Conservation (phyloP, 2,888 invertebrate genomes). For the Apocheima hispidaria region DNA sequence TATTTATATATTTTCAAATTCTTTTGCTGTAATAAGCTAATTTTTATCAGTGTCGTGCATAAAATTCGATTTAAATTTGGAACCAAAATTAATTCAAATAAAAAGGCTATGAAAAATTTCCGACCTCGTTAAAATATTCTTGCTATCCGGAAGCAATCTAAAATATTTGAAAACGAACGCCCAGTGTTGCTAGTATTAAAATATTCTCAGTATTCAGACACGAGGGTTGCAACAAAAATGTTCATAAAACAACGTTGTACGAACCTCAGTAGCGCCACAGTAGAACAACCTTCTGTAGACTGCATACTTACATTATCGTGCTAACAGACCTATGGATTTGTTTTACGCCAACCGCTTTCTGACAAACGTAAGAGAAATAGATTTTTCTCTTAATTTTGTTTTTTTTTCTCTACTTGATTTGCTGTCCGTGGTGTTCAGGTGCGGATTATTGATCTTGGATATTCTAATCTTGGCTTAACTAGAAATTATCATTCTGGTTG, state of each 20-base stretch:
- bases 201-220: constrained; percentile 50
- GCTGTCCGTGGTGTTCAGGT: too few species aligned
- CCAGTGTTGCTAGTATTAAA: constrained; percentile 48
- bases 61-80: background rate
- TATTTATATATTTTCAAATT: too few species aligned
- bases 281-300: background rate
- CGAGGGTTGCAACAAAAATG: constrained; percentile 51
- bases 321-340: too few species aligned
- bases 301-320: too few species aligned
- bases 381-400: too few species aligned
- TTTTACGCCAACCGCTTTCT: too few species aligned
- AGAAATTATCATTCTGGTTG: too few species aligned
- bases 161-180: constrained; percentile 46
- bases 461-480: too few species aligned
- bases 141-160: constrained; percentile 41
- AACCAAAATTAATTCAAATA: constrained; percentile 2
- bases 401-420: too few species aligned
- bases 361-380: too few species aligned
- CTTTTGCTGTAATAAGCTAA: background rate
- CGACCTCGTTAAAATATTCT: constrained; percentile 37
- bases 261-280: constrained; percentile 10
- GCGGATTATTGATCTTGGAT: too few species aligned
- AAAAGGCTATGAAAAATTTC: background rate
- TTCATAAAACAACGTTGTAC: constrained; percentile 54
- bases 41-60: background rate